Evolutionary conservation across 2,113 vertebrate species (phyloP).

Genomic region (Phyllostomus discolor): DNA sequence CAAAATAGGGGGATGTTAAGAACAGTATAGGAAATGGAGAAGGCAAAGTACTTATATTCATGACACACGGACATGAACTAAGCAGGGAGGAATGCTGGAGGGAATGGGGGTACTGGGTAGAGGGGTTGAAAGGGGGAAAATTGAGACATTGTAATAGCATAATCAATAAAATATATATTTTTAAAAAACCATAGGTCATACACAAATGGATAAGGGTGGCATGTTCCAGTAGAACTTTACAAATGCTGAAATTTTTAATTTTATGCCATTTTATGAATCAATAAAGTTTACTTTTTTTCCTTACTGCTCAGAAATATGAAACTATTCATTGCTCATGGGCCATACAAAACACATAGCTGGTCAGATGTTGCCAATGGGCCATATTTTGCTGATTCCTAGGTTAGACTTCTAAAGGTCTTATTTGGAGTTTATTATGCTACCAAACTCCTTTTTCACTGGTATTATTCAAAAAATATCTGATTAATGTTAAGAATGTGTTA

Average conservation of each 20-base stretch:
- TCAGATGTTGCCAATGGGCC: background rate
- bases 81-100: no score
- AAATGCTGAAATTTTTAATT: background rate
- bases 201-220: background rate
- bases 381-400: background rate
- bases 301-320: background rate
- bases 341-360: background rate
- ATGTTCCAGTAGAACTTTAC: background rate
- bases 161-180: no score
- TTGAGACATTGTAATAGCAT: no score
- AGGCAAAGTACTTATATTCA: no score
- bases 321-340: background rate
- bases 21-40: no score
- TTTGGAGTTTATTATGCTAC: background rate
- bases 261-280: background rate
- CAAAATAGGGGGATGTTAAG: no score
- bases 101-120: no score
- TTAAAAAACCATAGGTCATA: background rate
- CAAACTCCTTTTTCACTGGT: background rate
- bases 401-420: background rate
- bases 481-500: background rate
- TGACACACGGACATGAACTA: no score
- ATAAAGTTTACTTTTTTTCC: background rate
- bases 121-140: no score
- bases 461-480: conserved; percentile 14